Evolutionary conservation across 1,140 invertebrate species (phyloP), one percentile per base, ranked within the genome.

Genomic region (Mamestra configurata): DNA sequence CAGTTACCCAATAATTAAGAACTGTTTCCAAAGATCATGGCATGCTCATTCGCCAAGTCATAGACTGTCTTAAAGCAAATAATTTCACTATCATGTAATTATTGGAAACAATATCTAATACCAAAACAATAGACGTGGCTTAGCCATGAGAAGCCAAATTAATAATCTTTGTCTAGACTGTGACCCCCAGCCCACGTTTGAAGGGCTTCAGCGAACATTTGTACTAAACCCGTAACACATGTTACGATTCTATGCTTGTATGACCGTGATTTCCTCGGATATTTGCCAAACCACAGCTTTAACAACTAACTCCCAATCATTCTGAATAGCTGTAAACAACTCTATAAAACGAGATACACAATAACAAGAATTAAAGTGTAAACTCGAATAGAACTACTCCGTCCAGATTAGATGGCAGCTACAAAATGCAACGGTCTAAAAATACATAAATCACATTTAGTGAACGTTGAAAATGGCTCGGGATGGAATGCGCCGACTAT

Each of bases 381-480:
- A 22, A 66, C 27, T 20, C 27, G 40, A 66, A 66, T 66, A 66
- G 61, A 13, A 59, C 11, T 8, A 40, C 35, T 40, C 61, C 22
- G 40, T 40, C 35, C 61, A 20, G 18, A 18, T 66, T 66, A 40
- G 18, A 20, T 20, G 4, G 18, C 18, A 6, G 59, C 6, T 64
- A 15, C 59, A 37, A n/a, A 18, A 64, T 37, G 61, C 61, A 66
- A 4, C 2, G 18, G 22, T 40, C 35, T 40, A 64, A 18, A 64
- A 37, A 64, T 64, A 40, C 35, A 13, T 40, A 40, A 66, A 66
- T 66, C 35, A 35, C n/a, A 40, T 43, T 66, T 43, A 66, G 35
- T 40, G 35, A 13, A 13, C 10, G 18, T 40, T 40, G 8, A 40
- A 27, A 40, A 40, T 7, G 57, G 27, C 22, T 57, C 55, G 15